Evolutionary conservation across 2,888 invertebrate species (phyloP), one percentile per base, ranked within the genome.

Genomic region (Trypoxylon attenuatum): DNA sequence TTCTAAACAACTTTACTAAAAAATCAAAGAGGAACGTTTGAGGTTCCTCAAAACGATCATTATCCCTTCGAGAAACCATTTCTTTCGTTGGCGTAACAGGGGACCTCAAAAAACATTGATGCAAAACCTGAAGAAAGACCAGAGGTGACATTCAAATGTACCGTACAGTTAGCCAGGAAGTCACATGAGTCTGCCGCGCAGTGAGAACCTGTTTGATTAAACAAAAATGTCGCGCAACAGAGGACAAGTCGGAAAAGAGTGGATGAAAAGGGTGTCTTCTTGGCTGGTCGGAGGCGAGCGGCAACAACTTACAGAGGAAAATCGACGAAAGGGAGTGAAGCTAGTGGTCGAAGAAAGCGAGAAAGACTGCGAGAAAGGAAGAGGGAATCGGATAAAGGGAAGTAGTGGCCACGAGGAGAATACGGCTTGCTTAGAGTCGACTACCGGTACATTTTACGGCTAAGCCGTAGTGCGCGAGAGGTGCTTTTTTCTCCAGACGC

Each of bases 181-280:
- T 65, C 62, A 52, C 58, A 42, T 41, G 55, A 29, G 46, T 54
- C 25, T 57, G 54, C 55, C n/a, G 53, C 42, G 54, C 43, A 18
- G 51, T 38, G 38, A 65, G 62, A 77, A 77, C 77, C 77, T 77
- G 77, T 77, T 77, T 69, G 77, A 77, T 77, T 70, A 71, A 77
- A 70, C 73, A 77, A 77, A 74, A 77, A 77, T 77, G 68, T 71
- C 69, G 66, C 46, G 54, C 60, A 65, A n/a, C 59, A 61, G 57
- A 55, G 51, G 70, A 61, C 60, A 67, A 61, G 68, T 55, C 46
- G 53, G 59, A 61, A 50, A 66, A 53, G 29, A 33, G 45, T 42
- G 52, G 55, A 45, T 42, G 55, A 58, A 46, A 43, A 58, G 25
- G 58, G 23, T 46, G 43, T 38, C n/a, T 29, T 16, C 23, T 18